phyloP scores from a whole-genome alignment of 2,113 vertebrate species.

The Oryctolagus cuniculus region DNA sequence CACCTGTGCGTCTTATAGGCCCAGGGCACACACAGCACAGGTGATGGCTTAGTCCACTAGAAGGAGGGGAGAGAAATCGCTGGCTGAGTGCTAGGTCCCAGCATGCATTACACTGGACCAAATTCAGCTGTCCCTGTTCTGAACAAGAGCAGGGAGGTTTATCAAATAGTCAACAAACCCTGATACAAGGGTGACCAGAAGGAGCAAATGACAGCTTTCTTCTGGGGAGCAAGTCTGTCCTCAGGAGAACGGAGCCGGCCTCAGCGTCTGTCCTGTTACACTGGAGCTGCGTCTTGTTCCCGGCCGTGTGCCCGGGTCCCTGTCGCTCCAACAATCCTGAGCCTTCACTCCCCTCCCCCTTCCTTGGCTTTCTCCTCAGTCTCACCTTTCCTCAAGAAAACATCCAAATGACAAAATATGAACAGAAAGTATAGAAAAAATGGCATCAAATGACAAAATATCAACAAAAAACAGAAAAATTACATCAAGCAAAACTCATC shows the following conservation, averaged over 20 bases:
- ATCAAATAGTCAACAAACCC: not conserved
- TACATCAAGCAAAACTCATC: not conserved
- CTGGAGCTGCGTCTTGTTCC: not conserved
- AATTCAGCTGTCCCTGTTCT: not conserved
- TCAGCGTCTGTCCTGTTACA: not conserved
- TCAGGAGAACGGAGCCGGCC: not conserved
- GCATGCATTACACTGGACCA: not conserved
- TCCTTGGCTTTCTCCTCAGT: not conserved
- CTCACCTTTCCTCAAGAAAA: slow-evolving; percentile 28
- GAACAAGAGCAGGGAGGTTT: not conserved
- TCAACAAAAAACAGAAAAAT: not conserved
- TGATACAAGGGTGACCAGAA: not conserved
- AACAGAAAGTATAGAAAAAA: not conserved
- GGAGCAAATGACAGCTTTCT: not conserved
- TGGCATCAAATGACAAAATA: not conserved
- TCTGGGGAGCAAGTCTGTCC: not conserved
- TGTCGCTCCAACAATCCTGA: not conserved
- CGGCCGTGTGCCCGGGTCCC: not conserved
- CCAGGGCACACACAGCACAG: no score
- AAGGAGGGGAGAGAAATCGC: not conserved
- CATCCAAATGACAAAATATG: not conserved
- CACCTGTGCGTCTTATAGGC: not conserved
- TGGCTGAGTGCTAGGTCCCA: not conserved
- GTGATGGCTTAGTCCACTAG: not conserved
- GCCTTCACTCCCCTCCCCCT: no score